Base-by-base conservation (phyloP, 2,113 vertebrate genomes). In the Callorhinus ursinus region DNA sequence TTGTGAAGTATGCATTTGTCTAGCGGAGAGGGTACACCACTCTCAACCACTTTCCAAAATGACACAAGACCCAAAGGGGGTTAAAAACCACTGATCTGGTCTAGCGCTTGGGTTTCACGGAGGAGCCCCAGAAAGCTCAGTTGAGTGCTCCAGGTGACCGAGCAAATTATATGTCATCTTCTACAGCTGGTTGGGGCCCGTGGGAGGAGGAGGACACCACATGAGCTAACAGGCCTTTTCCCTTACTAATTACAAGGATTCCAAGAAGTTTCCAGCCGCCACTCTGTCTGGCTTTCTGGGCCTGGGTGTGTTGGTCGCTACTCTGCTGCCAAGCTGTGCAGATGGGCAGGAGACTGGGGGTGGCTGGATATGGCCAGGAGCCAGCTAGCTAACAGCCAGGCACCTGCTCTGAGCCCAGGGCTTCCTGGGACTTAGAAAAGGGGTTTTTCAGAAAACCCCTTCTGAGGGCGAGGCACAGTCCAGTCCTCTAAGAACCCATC, bases 201-300 rank as follows among this genome's bases (percentile, higher is more conserved):
- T 83, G 81, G 88, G 95, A 79, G 76, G 91, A 92, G n/a, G 31
- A 87, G 51, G 77, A 65, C 21, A 85, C 80, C 85, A 9, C 59
- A 55, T 0, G 36, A 36, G 89, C 74, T 93, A 93, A 69, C 57
- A 86, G 92, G 91, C 85, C 77, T 94, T 95, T 94, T 93, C 96
- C 94, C 89, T 76, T 95, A 79, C 80, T 95, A 94, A 98, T 97
- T 97, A 96, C 63, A 97, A 95, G 93, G 95, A 94, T 93, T 96
- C 94, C 4, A 2, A 74, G 92, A 92, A 76, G 96, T 88, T 82
- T 97, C 51, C 90, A 93, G 97, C 61, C 65, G 46, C 95, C 97
- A 57, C 87, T 95, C 89, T 97, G 97, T 98, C 98, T 98, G 97
- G 96, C 81, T 96, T 93, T 94, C 74, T 65, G 90, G 71, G 61